These are phyloP conservation scores for Brachyalestes nurse DNA, from an alignment of 2,797 vertebrate genomes.

Conservation along the genomic window DNA sequence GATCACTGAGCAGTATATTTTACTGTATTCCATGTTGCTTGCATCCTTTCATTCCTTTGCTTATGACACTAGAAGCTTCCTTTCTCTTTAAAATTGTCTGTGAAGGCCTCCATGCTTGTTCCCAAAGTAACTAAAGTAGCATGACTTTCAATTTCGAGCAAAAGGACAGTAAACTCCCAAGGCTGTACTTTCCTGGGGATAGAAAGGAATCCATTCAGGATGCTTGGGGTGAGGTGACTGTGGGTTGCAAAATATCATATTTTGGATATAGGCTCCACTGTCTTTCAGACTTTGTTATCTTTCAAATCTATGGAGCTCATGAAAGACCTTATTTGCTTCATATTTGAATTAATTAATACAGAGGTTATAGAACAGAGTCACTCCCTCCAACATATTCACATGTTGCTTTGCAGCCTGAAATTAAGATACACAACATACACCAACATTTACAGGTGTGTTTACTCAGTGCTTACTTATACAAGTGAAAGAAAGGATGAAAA, in stretches of 20 bases:
- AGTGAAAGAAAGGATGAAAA: too few relatives aligned
- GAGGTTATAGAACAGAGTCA: too few relatives aligned
- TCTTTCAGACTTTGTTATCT: conserved; percentile 7
- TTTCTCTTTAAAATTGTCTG: not conserved
- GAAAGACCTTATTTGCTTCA: not conserved
- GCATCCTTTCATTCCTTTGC: not conserved
- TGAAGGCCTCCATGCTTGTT: not conserved
- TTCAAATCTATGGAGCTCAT: not conserved
- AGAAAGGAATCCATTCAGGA: conserved; percentile 13
- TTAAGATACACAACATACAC: too few relatives aligned
- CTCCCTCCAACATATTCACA: too few relatives aligned
- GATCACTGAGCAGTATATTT: not conserved
- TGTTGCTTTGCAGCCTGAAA: too few relatives aligned
- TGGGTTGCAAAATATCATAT: conserved; percentile 12
- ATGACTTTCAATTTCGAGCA: conserved; percentile 11
- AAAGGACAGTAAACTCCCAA: conserved; percentile 12
- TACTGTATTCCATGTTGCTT: not conserved
- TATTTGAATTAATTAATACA: not conserved
- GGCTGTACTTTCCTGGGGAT: conserved; percentile 16
- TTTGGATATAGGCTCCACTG: conserved; percentile 2
- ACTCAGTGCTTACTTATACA: too few relatives aligned
- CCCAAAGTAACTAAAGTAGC: not conserved
- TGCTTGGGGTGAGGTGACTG: conserved; percentile 4
- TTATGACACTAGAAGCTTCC: not conserved
- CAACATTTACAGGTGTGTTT: too few relatives aligned